Base-by-base conservation (phyloP, 1,140 invertebrate species). In the Pygmarrhopalites habei region DNA sequence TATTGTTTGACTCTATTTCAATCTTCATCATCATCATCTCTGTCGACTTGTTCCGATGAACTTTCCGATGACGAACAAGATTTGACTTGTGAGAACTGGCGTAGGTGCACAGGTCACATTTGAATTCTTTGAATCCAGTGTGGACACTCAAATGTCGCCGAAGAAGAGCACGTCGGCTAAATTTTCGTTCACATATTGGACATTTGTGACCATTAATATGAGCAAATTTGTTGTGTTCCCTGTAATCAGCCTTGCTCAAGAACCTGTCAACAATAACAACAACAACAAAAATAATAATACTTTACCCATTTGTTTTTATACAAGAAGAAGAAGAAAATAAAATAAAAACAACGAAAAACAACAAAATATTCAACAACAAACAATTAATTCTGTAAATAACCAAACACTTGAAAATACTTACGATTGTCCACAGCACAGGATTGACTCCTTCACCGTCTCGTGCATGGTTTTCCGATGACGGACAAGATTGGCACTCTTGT, bases 71-170 rank as follows among this genome's bases (percentile, higher is more conserved):
- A n/a, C 79, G 70, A 57, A 79, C 77, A 47, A 80, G 62, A 64
- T 80, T 80, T 58, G 76, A 77, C 66, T 80, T 80, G 68, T 80
- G 78, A 60, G 77, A 79, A 2, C 78, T 79, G n/a, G 76, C 76
- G 65, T 80, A 80, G 49, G 74, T 74, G 67, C 79, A 80, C 44
- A 72, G 61, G 1, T 71, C 72, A 58, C 79, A 80, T 1, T 72
- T 71, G 71, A 77, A 79, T 46, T 78, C 77, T 59, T 77, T 79
- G 63, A 74, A 72, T 2, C 78, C 73, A 1, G 72, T 69, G 60
- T 80, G 79, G 3, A 80, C 78, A 21, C 75, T 74, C 47, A 76
- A 69, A 65, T 80, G 79, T 28, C 79, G 77, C 63, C 76, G 75
- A n/a, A 80, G 70, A 14, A 79, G 74, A 4, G 79, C 79, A 65